phyloP scores from a whole-genome alignment of 1,140 invertebrate species.

The Neocloeon triangulifer region DNA sequence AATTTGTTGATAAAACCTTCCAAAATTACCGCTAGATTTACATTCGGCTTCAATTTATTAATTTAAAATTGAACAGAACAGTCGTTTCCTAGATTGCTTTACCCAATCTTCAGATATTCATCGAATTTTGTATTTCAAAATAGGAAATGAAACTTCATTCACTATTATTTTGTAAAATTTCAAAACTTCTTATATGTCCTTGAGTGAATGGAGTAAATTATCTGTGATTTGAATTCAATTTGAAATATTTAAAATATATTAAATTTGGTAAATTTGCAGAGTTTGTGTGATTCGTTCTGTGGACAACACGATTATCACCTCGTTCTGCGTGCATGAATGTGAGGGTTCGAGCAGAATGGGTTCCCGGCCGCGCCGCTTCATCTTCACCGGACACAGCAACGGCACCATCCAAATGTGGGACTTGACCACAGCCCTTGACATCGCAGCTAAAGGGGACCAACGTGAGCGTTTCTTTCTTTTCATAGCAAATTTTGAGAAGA shows the following conservation, averaged over 20 bases:
- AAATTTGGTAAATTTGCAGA: too few relatives aligned
- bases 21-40: too few relatives aligned
- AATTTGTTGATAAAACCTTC: too few relatives aligned
- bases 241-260: too few relatives aligned
- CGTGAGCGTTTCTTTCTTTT: constrained; percentile 25
- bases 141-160: too few relatives aligned
- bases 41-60: too few relatives aligned
- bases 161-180: constrained; percentile 6
- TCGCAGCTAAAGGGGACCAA: constrained; percentile 38
- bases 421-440: constrained; percentile 80
- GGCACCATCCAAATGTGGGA: constrained; percentile 98
- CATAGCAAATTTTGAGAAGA: constrained; percentile 1
- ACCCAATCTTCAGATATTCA: too few relatives aligned
- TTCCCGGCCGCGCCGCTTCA: constrained; percentile 66
- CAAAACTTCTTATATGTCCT: constrained; percentile 8
- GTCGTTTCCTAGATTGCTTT: too few relatives aligned
- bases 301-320: constrained; percentile 81
- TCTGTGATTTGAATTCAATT: too few relatives aligned
- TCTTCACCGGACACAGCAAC: constrained; percentile 87
- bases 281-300: constrained; percentile 90
- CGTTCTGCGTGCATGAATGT: constrained; percentile 92
- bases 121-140: not conserved
- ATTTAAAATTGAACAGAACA: too few relatives aligned
- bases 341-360: constrained; percentile 85
- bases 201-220: too few relatives aligned